Conservation (phyloP, 2,888 invertebrate species). For the Chymomyza procnemis region DNA sequence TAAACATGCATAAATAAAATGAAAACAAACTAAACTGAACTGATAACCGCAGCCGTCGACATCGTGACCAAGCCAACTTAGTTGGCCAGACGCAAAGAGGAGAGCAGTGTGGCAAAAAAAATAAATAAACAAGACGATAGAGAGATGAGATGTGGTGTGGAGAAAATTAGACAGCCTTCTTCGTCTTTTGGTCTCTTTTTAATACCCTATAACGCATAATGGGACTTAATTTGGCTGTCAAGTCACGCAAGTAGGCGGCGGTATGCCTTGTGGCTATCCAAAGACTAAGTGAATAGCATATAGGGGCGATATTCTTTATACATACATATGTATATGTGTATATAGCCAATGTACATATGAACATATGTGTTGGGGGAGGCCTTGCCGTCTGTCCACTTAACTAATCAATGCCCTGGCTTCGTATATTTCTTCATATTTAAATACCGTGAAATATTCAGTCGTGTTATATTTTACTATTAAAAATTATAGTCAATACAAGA, state of each 20-base stretch:
- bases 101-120: neutral
- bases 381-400: no score
- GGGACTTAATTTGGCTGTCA: neutral
- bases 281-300: neutral
- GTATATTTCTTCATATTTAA: no score
- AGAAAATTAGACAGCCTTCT: neutral
- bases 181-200: neutral
- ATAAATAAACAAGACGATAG: neutral
- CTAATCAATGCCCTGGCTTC: no score
- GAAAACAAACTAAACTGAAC: slow-evolving; percentile 59
- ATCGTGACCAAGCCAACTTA: slow-evolving; percentile 49
- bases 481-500: no score
- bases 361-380: neutral
- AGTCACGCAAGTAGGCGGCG: neutral
- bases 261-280: neutral
- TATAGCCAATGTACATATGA: neutral
- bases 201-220: neutral
- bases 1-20: slow-evolving; percentile 54
- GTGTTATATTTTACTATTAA: no score
- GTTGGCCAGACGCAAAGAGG: neutral
- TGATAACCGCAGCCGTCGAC: slow-evolving; percentile 61
- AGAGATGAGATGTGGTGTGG: neutral
- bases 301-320: neutral
- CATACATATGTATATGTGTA: neutral
- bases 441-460: no score